Base-by-base conservation (phyloP, 2,888 invertebrate genomes). In the Drosophila leonis region DNA sequence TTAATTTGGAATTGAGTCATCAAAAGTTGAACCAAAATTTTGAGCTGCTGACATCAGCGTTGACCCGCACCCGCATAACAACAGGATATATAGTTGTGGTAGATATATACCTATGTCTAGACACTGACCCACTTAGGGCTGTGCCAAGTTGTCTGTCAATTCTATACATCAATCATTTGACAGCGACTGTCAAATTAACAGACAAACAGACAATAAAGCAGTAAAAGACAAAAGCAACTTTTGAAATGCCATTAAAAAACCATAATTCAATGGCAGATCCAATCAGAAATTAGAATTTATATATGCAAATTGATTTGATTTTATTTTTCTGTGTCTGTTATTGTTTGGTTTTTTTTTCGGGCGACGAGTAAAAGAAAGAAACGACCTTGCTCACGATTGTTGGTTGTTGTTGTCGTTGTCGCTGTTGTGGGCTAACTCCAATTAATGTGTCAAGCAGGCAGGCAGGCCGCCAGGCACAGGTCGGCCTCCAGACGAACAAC, bases 241-340 rank as follows among this genome's bases (percentile, higher is more conserved):
- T 72, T 56, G 48, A 70, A 77, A 72, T 75, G 65, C 71, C 75
- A 88, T 82, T 87, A 83, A 82, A 82, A 82, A 31, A 57, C 82
- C 75, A 86, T 84, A 78, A 72, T 65, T 82, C 89, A 86, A 82
- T 84, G 85, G 82, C 90, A 80, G 72, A 76, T 72, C 83, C 71
- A 83, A 88, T 82, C 86, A 72, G 75, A 72, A 60, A 60, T 74
- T 83, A 78, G 88, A 88, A 86, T 88, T 69, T 80, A 65, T 79
- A 59, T 82, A 74, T 84, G 82, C 84, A 82, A 87, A 87, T 66
- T 52, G 52, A 61, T 52, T 59, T 48, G 46, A 51, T 49, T 54
- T 24, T 15, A 20, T 57, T 59, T 24, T 24, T 24, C 2, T 63
- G 57, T n/a, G 39, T 49, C 39, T 63, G 24, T 48, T 39, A 54